Evolutionary conservation across 2,113 vertebrate species (phyloP).

Genomic region (Nibea albiflora): DNA sequence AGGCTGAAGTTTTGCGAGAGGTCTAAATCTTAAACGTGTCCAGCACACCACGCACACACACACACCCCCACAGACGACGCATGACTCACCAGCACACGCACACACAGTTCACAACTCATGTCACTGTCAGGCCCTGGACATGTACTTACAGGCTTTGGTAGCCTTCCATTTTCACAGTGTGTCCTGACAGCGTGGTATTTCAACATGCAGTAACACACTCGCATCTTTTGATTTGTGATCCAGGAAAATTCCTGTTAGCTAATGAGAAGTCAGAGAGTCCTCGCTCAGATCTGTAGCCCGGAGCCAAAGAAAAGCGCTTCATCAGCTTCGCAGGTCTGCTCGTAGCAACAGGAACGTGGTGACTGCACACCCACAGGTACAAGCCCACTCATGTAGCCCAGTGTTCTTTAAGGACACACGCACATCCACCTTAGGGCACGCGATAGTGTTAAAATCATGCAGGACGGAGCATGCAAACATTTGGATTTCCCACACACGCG

Average conservation of each 20-base stretch:
- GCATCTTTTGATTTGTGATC: slow-evolving; percentile 63
- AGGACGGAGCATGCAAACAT: background rate
- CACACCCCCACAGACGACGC: slow-evolving; percentile 36
- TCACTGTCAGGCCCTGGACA: slow-evolving; percentile 46
- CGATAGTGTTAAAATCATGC: background rate
- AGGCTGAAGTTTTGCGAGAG: slow-evolving; percentile 29
- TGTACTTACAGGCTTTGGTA: slow-evolving; percentile 56
- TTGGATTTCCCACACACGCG: background rate
- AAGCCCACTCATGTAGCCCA: slow-evolving; percentile 72
- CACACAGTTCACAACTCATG: slow-evolving; percentile 37
- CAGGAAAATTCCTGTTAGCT: slow-evolving; percentile 58
- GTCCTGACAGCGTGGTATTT: slow-evolving; percentile 51
- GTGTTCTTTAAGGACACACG: slow-evolving; percentile 41
- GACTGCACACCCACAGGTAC: slow-evolving; percentile 62
- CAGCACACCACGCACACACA: slow-evolving; percentile 41
- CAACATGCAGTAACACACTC: slow-evolving; percentile 62
- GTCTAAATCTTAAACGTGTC: slow-evolving; percentile 44
- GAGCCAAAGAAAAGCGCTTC: slow-evolving; percentile 68
- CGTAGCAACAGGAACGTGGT: slow-evolving; percentile 56
- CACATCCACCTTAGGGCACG: background rate
- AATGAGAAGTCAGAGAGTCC: slow-evolving; percentile 58
- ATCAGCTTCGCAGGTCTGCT: slow-evolving; percentile 52
- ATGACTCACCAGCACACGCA: slow-evolving; percentile 35
- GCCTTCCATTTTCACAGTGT: slow-evolving; percentile 44
- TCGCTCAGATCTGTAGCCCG: slow-evolving; percentile 59